These are phyloP conservation scores for Phengaris arion DNA, from an alignment of 2,888 invertebrate genomes.

Conservation along the genomic window DNA sequence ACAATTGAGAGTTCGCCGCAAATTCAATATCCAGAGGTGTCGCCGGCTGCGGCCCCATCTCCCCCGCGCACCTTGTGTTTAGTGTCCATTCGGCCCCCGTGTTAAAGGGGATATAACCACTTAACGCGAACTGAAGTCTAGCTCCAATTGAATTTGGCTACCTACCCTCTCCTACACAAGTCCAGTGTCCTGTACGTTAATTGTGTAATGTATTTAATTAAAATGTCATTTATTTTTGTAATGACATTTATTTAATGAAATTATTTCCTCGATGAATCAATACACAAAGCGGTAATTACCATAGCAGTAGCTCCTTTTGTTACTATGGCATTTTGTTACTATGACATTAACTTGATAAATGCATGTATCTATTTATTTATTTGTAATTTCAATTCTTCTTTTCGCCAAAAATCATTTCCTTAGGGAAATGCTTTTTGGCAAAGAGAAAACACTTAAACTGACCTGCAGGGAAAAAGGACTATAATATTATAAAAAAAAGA, in stretches of 20 bases:
- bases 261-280: neutral
- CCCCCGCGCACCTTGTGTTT: conserved; percentile 58
- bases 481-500: too few relatives aligned
- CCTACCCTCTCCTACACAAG: conserved; percentile 44
- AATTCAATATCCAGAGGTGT: conserved; percentile 78
- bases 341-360: too few relatives aligned
- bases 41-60: conserved; percentile 51
- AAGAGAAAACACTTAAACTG: too few relatives aligned
- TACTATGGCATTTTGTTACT: too few relatives aligned
- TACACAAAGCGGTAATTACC: neutral
- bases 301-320: too few relatives aligned
- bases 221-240: neutral
- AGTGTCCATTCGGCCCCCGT: conserved; percentile 64
- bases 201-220: conserved; percentile 6
- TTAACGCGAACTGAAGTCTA: conserved; percentile 74
- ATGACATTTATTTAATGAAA: too few relatives aligned
- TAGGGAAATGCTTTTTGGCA: too few relatives aligned
- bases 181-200: neutral
- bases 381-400: too few relatives aligned
- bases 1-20: conserved; percentile 74
- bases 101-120: conserved; percentile 73
- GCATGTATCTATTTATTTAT: too few relatives aligned
- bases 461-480: too few relatives aligned
- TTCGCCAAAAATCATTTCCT: too few relatives aligned
- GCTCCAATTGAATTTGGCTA: conserved; percentile 70